Conservation (phyloP, 2,797 vertebrate species). For the Rousettus madagascariensis region DNA sequence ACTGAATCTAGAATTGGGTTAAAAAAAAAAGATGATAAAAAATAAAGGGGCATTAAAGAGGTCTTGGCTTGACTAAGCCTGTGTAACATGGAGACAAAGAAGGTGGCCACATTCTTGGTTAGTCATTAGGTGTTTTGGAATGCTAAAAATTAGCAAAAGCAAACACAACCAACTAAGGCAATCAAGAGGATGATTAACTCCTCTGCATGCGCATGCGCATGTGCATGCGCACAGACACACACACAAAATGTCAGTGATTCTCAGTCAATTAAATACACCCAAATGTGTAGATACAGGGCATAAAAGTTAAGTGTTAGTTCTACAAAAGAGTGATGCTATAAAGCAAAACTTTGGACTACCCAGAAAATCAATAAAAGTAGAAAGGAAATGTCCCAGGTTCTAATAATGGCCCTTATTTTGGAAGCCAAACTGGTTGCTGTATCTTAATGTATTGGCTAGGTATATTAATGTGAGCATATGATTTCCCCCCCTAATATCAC, state of each 20-base stretch:
- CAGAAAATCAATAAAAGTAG: background rate
- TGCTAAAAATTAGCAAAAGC: background rate
- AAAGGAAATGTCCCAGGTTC: background rate
- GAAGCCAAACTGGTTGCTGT: background rate
- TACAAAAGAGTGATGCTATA: background rate
- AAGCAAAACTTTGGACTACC: background rate
- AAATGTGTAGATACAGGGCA: background rate
- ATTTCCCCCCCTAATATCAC: background rate
- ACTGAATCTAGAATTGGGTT: background rate
- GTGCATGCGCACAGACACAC: background rate
- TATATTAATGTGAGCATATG: background rate
- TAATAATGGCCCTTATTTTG: background rate
- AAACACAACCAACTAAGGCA: constrained; percentile 2
- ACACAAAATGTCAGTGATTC: background rate
- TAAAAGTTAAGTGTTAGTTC: background rate
- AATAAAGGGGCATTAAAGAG: background rate
- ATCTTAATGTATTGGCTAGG: background rate
- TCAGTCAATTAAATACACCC: background rate
- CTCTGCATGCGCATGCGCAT: no score
- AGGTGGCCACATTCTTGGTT: constrained; percentile 16
- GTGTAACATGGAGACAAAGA: background rate
- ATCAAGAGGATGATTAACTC: background rate
- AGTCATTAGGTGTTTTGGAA: constrained; percentile 8
- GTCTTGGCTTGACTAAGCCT: background rate
- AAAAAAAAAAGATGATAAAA: no score